phyloP scores from a whole-genome alignment of 2,113 vertebrate species.

The Australoheros scitulus region DNA sequence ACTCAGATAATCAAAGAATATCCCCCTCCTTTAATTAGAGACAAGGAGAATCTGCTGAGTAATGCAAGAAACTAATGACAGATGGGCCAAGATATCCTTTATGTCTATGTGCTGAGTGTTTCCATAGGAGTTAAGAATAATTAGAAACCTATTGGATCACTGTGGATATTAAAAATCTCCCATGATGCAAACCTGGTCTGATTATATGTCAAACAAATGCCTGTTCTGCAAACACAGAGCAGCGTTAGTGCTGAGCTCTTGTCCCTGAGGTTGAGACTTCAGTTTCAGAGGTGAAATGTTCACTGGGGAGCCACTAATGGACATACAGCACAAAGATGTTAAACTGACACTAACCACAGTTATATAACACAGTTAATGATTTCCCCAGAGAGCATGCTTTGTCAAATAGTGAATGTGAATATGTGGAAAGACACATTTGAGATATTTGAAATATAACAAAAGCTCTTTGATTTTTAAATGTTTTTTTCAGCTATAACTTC shows the following conservation, averaged over 20 bases:
- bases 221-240: constrained; percentile 35
- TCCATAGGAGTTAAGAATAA: constrained; percentile 27
- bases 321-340: constrained; percentile 42
- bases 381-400: constrained; percentile 52
- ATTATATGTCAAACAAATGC: constrained; percentile 22
- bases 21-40: constrained; percentile 52
- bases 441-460: constrained; percentile 1
- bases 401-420: constrained; percentile 21
- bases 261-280: constrained; percentile 47
- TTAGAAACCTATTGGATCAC: constrained; percentile 18
- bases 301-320: constrained; percentile 42
- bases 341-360: constrained; percentile 45
- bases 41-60: constrained; percentile 59
- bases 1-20: constrained; percentile 26
- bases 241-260: constrained; percentile 27
- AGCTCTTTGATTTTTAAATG: background rate
- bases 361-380: constrained; percentile 74
- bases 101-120: constrained; percentile 8
- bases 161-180: constrained; percentile 28
- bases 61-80: constrained; percentile 48
- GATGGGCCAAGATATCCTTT: constrained; percentile 10
- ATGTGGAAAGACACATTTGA: constrained; percentile 9
- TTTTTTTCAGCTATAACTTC: background rate
- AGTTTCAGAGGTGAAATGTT: constrained; percentile 44
- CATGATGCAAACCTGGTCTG: background rate